These are phyloP conservation scores for Rhinichthys osculus DNA, from an alignment of 2,797 vertebrate species.

Conservation along the genomic window DNA sequence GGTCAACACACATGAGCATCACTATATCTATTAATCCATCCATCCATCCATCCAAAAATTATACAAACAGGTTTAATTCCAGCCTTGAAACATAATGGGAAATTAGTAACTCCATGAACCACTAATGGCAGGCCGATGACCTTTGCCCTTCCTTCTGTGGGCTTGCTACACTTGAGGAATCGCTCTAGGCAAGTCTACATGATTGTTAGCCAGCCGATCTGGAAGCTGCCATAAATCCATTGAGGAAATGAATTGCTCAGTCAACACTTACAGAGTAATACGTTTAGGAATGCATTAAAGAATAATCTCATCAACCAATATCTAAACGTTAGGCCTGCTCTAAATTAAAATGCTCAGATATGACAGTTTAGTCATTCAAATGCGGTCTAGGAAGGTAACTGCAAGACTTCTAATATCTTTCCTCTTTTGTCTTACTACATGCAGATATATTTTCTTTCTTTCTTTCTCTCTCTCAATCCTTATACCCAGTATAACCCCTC, in stretches of 20 bases:
- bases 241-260: constrained; percentile 17
- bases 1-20: not conserved
- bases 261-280: constrained; percentile 34
- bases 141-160: constrained; percentile 23
- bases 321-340: not conserved
- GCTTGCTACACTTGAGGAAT: constrained; percentile 17
- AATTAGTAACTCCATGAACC: constrained; percentile 9
- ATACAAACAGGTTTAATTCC: too few relatives aligned
- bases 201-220: constrained; percentile 10
- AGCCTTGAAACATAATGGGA: not conserved
- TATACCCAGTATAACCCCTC: not conserved
- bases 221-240: constrained; percentile 23
- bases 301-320: not conserved
- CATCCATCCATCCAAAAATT: too few relatives aligned
- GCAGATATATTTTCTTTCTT: not conserved
- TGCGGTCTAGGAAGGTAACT: constrained; percentile 92
- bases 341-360: constrained; percentile 74
- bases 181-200: constrained; percentile 17
- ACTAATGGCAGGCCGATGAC: not conserved
- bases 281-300: constrained; percentile 11
- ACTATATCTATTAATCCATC: not conserved
- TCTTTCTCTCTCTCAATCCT: not conserved
- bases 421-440: constrained; percentile 59
- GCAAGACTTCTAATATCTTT: constrained; percentile 94
- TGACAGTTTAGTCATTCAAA: constrained; percentile 80